Evolutionary conservation across 2,888 invertebrate species (phyloP).

Genomic region (Melinaea menophilus): DNA sequence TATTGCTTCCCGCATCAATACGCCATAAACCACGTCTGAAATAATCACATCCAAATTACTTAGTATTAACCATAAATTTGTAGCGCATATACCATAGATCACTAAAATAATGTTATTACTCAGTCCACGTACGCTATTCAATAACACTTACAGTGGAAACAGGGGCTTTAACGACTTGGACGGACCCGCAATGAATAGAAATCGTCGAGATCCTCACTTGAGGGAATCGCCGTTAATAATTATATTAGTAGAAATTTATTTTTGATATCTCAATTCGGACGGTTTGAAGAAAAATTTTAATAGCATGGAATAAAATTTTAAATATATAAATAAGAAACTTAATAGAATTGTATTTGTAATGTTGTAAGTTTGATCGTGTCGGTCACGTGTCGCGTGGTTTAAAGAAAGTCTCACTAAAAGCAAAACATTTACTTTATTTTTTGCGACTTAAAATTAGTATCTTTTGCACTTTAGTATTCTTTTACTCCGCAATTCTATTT

Average conservation of each 20-base stretch:
- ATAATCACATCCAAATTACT: not conserved
- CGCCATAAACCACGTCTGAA: not conserved
- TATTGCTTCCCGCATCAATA: not conserved
- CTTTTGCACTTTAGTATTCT: conserved; percentile 30
- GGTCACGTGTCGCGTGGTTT: conserved; percentile 27
- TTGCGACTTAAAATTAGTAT: conserved; percentile 29
- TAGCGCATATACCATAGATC: conserved; percentile 7
- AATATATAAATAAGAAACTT: no score
- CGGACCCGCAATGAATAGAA: conserved; percentile 11
- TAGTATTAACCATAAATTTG: conserved; percentile 5
- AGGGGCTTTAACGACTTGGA: conserved; percentile 26
- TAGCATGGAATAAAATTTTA: no score
- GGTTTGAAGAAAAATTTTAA: no score
- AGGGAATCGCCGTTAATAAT: no score
- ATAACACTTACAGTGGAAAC: conserved; percentile 25
- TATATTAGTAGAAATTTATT: no score
- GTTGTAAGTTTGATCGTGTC: conserved; percentile 16
- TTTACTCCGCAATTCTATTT: conserved; percentile 28
- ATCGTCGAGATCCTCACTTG: not conserved
- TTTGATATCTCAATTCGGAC: no score
- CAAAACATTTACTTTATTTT: conserved; percentile 39
- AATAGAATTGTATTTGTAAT: not conserved
- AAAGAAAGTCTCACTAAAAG: conserved; percentile 45
- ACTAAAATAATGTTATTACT: conserved; percentile 16
- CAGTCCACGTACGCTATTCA: conserved; percentile 28